Percentiles rank a stretch among this genome's conserved stretches.
Evolutionary conservation across 37 sponge, comb jelly and placozoan species (phyloP).

Genomic region (Beroe ovata): DNA sequence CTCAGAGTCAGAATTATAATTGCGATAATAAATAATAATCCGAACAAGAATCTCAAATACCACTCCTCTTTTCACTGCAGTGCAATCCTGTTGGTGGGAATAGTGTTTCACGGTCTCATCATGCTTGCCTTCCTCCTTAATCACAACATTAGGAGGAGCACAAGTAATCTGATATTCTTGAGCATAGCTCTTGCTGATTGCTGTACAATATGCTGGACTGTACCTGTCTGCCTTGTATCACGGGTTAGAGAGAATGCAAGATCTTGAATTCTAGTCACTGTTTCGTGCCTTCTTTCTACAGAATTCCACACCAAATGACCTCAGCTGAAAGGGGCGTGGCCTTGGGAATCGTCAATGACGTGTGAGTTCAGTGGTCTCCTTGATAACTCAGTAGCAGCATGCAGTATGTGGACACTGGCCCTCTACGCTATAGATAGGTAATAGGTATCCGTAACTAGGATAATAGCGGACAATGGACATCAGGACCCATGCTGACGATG

Average conservation of each 20-base stretch:
- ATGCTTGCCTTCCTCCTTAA: not conserved
- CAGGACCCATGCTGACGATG: too few species aligned
- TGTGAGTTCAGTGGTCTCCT: slow-evolving; percentile 9
- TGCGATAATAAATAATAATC: too few species aligned
- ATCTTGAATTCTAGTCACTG: too few species aligned
- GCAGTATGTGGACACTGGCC: slow-evolving; percentile 59
- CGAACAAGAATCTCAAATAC: too few species aligned
- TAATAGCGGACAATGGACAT: too few species aligned
- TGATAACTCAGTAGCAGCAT: slow-evolving; percentile 36
- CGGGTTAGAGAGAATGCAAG: slow-evolving; percentile 30
- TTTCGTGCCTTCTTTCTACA: too few species aligned
- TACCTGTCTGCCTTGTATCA: slow-evolving; percentile 26
- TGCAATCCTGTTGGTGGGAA: slow-evolving; percentile 14
- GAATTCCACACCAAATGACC: not conserved
- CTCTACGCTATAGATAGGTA: slow-evolving; percentile 59
- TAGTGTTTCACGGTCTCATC: slow-evolving; percentile 6
- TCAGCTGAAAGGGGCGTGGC: slow-evolving; percentile 26
- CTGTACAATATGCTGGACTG: slow-evolving; percentile 41
- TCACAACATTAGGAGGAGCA: not conserved
- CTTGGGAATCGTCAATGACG: not conserved
- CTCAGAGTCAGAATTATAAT: too few species aligned
- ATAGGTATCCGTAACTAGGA: too few species aligned
- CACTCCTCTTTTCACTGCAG: not conserved
- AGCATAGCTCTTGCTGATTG: not conserved
- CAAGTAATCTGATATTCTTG: slow-evolving; percentile 20